phyloP scores from a whole-genome alignment of 2,888 invertebrate genomes.

The Ochropleura plecta region DNA sequence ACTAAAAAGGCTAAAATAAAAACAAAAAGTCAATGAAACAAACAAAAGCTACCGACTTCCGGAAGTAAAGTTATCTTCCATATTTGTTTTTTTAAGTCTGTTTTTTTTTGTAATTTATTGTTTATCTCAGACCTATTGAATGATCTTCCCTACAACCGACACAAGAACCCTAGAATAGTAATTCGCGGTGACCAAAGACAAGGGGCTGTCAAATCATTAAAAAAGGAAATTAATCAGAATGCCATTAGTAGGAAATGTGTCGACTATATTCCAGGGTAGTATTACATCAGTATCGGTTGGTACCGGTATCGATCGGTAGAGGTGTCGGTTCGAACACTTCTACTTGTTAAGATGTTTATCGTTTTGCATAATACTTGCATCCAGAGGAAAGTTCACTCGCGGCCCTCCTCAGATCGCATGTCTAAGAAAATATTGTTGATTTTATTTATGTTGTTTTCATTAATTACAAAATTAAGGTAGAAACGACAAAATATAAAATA shows the following conservation, averaged over 20 bases:
- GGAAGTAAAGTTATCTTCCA: too few species aligned
- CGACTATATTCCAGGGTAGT: constrained; percentile 40
- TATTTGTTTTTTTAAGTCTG: too few species aligned
- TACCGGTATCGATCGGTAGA: constrained; percentile 72
- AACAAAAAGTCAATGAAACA: too few species aligned
- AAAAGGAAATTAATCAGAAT: constrained; percentile 21
- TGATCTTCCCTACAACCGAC: not conserved
- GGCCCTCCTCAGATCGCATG: constrained; percentile 61
- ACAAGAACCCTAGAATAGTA: not conserved
- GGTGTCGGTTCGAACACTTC: constrained; percentile 72
- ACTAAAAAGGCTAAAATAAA: too few species aligned
- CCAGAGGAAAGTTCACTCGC: constrained; percentile 64
- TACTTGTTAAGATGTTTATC: constrained; percentile 84
- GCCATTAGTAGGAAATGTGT: constrained; percentile 22
- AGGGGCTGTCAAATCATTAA: not conserved
- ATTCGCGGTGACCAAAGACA: not conserved
- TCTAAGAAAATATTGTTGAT: constrained; percentile 33
- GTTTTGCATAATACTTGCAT: constrained; percentile 87
- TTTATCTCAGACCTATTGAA: not conserved
- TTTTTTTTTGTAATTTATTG: not conserved
- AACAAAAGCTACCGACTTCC: too few species aligned
- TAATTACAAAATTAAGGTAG: not conserved
- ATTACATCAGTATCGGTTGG: constrained; percentile 70
- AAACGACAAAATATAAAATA: too few species aligned
- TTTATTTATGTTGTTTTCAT: not conserved